These are phyloP conservation scores for Cydia pomonella DNA, from an alignment of 1,140 invertebrate species.

Conservation along the genomic window DNA sequence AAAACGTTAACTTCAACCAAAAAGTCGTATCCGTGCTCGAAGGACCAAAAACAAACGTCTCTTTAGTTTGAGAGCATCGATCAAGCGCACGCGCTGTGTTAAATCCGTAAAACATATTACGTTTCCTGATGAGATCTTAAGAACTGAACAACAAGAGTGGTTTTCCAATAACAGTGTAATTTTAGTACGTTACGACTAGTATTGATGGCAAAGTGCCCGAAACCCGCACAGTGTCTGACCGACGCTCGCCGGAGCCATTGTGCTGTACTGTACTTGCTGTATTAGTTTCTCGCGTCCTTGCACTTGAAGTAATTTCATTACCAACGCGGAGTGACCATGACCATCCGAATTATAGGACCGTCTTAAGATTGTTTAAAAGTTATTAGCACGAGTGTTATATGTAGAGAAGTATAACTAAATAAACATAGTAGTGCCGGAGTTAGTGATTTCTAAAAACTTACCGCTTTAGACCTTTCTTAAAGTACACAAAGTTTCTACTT, in stretches of 20 bases:
- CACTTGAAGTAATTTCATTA: conserved; percentile 33
- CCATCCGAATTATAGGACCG: background rate
- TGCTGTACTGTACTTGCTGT: background rate
- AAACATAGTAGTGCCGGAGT: background rate
- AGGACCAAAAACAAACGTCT: background rate
- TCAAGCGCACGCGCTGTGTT: conserved; percentile 7
- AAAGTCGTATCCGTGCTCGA: background rate
- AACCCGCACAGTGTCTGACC: conserved; percentile 47
- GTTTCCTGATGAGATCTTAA: background rate
- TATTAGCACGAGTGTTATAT: background rate
- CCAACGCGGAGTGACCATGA: conserved; percentile 20
- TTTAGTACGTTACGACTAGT: background rate
- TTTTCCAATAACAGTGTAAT: background rate
- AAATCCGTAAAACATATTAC: background rate
- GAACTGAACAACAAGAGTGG: background rate
- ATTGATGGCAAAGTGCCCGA: conserved; percentile 51
- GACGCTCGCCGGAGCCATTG: conserved; percentile 37
- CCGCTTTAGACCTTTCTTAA: background rate
- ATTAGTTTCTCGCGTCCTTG: conserved; percentile 26
- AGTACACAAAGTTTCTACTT: too few relatives aligned
- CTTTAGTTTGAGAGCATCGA: background rate
- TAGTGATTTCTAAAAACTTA: background rate
- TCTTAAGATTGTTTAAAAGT: background rate
- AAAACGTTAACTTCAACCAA: background rate
- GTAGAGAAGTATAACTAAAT: background rate